Percentiles rank a stretch among this genome's conserved stretches.
Conservation (phyloP, 2,113 vertebrate species). For the Eublepharis macularius region DNA sequence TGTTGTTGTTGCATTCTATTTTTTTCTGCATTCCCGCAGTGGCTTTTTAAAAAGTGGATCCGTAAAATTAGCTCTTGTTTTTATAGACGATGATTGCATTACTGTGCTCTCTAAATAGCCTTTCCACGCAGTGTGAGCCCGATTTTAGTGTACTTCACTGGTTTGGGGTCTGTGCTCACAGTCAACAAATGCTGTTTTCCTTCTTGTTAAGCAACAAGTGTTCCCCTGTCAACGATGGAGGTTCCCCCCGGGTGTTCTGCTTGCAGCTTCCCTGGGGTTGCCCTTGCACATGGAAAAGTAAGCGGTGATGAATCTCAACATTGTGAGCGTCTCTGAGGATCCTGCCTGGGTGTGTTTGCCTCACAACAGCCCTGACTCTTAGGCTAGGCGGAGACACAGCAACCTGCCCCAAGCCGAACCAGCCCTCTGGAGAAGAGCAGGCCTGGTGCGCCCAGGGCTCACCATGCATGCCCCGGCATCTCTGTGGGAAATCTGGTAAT, state of each 20-base stretch:
- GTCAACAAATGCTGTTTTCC: background rate
- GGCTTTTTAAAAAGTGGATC: background rate
- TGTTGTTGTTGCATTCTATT: background rate
- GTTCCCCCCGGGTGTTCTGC: background rate
- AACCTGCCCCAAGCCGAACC: too few species aligned
- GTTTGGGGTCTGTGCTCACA: background rate
- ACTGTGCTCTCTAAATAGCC: background rate
- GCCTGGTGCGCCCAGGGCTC: too few species aligned
- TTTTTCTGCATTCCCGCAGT: background rate
- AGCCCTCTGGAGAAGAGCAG: too few species aligned
- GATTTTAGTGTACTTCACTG: background rate
- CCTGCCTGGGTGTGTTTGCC: too few species aligned
- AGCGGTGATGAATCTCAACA: background rate
- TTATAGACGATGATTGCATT: background rate
- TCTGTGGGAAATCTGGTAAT: too few species aligned
- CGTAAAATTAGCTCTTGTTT: background rate
- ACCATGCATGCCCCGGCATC: too few species aligned
- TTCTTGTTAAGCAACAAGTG: background rate
- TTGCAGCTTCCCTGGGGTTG: background rate
- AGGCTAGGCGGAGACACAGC: too few species aligned
- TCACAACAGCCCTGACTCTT: too few species aligned
- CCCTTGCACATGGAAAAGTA: too few species aligned
- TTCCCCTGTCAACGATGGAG: background rate
- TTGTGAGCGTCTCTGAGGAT: too few species aligned
- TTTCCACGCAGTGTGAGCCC: background rate